Evolutionary conservation across 1,140 invertebrate species (phyloP), one percentile per base, ranked within the genome.

Genomic region (Aphaenogaster rudis): DNA sequence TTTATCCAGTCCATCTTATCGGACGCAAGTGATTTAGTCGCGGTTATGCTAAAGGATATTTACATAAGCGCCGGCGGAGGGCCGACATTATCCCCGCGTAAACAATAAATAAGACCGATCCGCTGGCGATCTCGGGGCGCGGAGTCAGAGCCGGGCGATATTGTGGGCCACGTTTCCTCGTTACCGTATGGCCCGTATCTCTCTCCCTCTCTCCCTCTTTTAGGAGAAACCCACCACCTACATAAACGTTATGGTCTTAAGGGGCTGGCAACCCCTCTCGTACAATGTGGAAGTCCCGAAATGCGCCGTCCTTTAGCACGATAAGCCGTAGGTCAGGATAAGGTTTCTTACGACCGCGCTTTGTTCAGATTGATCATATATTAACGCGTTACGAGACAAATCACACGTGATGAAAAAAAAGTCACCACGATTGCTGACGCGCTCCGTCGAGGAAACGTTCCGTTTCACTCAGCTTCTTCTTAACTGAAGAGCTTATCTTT

Each of bases 211-310:
- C 54, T 77, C 86, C 66, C 72, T 69, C 72, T 69, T 87, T 88
- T 59, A 54, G 54, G 61, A 76, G 42, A 79, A 50, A 71, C 33
- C 76, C 50, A 54, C 42, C 86, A 85, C 81, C 78, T 91, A 91
- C 89, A 88, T 87, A 86, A 91, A 91, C 84, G 87, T 91, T 91
- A 91, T 88, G 87, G 87, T 88, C 87, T 91, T 91, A 69, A 91
- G 90, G 87, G 90, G 74, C 72, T 91, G 84, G 13, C 66, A 69
- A 71, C 81, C 89, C 86, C 81, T 66, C 59, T 42, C 33, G 33
- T n/a, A 54, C 69, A 48, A 76, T 72, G 63, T 86, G 74, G 72
- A 90, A 90, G 90, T 88, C 77, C 89, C 61, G 78, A 91, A 88
- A 88, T 87, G 89, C 87, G 78, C 61, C 79, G 89, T 87, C 84